Percentiles rank a stretch among this genome's conserved stretches.
Evolutionary conservation across 2,797 vertebrate species (phyloP).

Genomic region (Pangasius mekongensis): DNA sequence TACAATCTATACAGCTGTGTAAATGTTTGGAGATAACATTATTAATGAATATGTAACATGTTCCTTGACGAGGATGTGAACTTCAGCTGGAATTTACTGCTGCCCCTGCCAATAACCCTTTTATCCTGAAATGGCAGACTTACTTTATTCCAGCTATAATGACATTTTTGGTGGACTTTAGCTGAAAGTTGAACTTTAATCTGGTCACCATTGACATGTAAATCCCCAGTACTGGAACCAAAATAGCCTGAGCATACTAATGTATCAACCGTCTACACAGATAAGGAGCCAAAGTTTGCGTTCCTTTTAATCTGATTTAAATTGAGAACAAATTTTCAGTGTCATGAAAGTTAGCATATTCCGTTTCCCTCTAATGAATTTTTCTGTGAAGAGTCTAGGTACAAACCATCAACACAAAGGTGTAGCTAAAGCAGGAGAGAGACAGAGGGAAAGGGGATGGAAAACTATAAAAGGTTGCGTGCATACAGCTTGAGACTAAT

Average conservation of each 20-base stretch:
- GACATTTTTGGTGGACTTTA: slow-evolving; percentile 41
- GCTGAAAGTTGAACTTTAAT: slow-evolving; percentile 32
- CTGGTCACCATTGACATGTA: slow-evolving; percentile 27
- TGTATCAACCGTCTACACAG: slow-evolving; percentile 13
- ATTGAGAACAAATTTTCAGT: neutral
- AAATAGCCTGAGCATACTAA: slow-evolving; percentile 17
- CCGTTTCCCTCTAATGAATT: slow-evolving; percentile 3
- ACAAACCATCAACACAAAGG: slow-evolving; percentile 41
- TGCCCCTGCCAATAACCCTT: slow-evolving; percentile 12
- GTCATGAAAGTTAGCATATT: neutral
- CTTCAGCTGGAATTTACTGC: slow-evolving; percentile 24
- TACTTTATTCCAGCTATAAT: slow-evolving; percentile 32
- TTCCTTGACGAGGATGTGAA: slow-evolving; percentile 15
- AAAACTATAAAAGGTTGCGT: slow-evolving; percentile 61
- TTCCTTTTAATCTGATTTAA: neutral
- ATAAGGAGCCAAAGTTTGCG: neutral
- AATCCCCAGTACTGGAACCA: slow-evolving; percentile 30
- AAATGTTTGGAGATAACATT: slow-evolving; percentile 8
- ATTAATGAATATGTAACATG: slow-evolving; percentile 18
- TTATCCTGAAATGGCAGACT: slow-evolving; percentile 37
- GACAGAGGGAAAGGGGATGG: slow-evolving; percentile 13
- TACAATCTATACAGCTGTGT: neutral
- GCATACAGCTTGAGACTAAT: slow-evolving; percentile 59
- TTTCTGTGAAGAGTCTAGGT: slow-evolving; percentile 10
- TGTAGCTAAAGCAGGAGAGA: slow-evolving; percentile 45